Evolutionary conservation across 2,888 invertebrate species (phyloP).

Genomic region (Leptothorax acervorum): DNA sequence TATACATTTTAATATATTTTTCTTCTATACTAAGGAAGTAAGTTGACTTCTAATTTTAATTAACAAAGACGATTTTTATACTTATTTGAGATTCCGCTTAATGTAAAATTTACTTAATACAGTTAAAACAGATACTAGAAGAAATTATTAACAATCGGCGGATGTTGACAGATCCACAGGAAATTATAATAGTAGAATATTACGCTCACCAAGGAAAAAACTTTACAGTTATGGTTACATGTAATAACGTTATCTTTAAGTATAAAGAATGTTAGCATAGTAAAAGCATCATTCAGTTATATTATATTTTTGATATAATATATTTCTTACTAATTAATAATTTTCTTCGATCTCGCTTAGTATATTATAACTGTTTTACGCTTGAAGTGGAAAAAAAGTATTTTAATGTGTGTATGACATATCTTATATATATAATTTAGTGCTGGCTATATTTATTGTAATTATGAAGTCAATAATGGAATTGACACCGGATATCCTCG

Average conservation of each 20-base stretch:
- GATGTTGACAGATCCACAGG: conserved; percentile 5
- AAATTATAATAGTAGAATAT: conserved; percentile 17
- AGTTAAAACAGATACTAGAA: neutral
- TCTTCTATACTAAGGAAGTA: neutral
- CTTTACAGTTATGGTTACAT: neutral
- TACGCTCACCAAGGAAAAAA: conserved; percentile 1
- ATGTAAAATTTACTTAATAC: conserved; percentile 1
- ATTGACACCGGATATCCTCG: neutral
- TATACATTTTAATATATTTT: conserved; percentile 1
- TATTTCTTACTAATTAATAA: neutral
- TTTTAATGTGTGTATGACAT: neutral
- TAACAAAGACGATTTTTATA: neutral
- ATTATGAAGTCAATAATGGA: neutral
- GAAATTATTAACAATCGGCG: neutral
- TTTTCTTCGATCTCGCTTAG: neutral
- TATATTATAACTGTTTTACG: neutral
- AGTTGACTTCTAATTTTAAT: neutral
- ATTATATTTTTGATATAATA: neutral
- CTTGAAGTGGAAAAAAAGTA: neutral
- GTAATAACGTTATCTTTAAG: neutral
- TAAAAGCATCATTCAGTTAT: neutral
- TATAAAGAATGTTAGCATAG: neutral
- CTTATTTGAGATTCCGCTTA: neutral
- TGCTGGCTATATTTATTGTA: fast-evolving
- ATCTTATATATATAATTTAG: conserved; percentile 7